phyloP scores from a whole-genome alignment of 1,140 invertebrate species.

The Temnothorax curvispinosus region DNA sequence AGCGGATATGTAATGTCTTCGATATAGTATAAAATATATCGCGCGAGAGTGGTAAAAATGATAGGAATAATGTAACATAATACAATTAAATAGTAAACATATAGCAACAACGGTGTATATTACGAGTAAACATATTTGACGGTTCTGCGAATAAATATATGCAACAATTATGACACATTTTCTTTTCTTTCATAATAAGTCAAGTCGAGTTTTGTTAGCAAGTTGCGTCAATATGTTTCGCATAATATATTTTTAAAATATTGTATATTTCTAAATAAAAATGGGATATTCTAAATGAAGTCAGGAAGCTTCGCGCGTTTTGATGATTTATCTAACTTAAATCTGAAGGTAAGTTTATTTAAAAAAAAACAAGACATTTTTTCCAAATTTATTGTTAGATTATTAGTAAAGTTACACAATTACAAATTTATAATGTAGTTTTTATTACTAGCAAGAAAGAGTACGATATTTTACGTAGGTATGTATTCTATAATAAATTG shows the following conservation, averaged over 20 bases:
- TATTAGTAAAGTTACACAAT: neutral
- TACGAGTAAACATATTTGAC: slow-evolving; percentile 36
- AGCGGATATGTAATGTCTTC: neutral
- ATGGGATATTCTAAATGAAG: slow-evolving; percentile 72
- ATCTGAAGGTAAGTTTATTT: slow-evolving; percentile 12
- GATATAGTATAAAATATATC: neutral
- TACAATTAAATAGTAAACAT: slow-evolving; percentile 10
- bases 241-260: slow-evolving; percentile 72
- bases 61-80: slow-evolving; percentile 39
- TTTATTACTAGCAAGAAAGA: slow-evolving; percentile 11
- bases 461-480: neutral
- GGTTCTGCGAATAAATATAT: neutral
- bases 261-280: slow-evolving; percentile 81
- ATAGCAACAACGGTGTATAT: slow-evolving; percentile 9
- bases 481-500: neutral
- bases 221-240: slow-evolving; percentile 36
- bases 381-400: neutral
- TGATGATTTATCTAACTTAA: neutral
- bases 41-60: slow-evolving; percentile 2
- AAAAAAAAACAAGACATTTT: neutral
- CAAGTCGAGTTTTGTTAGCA: neutral
- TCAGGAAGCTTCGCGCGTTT: neutral
- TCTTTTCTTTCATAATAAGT: neutral
- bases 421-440: slow-evolving; percentile 3
- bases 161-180: neutral